Conservation (phyloP, 2,113 vertebrate genomes). For the Daboia siamensis region DNA sequence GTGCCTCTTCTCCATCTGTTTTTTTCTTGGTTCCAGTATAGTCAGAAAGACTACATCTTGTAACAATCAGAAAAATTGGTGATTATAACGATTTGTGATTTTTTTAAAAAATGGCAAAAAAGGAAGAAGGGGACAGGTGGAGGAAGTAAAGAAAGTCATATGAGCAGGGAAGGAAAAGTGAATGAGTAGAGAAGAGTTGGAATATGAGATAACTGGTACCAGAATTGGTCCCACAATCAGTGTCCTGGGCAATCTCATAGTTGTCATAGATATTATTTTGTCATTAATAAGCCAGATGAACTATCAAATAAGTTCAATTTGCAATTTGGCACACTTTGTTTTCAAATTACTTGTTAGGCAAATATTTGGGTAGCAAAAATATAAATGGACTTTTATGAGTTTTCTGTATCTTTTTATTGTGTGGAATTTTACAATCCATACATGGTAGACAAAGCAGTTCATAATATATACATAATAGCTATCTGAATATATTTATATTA, state of each 20-base stretch:
- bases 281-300: neutral
- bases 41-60: neutral
- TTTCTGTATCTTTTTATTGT: neutral
- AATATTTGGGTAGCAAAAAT: neutral
- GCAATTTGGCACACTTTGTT: neutral
- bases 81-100: neutral
- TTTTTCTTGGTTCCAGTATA: neutral
- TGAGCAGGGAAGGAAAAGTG: neutral
- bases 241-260: neutral
- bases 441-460: neutral
- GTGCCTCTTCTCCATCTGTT: neutral
- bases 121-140: neutral
- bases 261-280: neutral
- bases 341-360: neutral
- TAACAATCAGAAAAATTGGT: neutral
- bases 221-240: neutral
- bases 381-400: neutral
- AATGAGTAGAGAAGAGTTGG: neutral
- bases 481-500: neutral
- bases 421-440: neutral
- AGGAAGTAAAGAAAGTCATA: no score
- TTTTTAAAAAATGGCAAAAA: neutral
- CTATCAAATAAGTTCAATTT: neutral
- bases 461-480: neutral
- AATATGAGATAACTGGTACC: neutral